These are phyloP conservation scores for Camelus dromedarius DNA, from an alignment of 2,113 vertebrate species.

Conservation along the genomic window DNA sequence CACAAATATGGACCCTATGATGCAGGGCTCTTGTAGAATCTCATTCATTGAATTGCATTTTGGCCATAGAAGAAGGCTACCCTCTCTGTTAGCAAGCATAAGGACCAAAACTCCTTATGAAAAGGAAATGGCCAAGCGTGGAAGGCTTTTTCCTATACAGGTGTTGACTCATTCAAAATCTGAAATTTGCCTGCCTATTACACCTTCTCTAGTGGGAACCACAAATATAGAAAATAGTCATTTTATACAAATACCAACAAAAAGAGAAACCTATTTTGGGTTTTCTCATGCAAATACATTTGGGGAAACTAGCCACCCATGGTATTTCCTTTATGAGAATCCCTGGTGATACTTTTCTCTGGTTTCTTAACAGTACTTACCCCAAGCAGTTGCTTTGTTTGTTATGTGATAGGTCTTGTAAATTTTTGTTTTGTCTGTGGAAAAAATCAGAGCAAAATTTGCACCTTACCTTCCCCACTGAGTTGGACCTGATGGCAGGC, in stretches of 20 bases:
- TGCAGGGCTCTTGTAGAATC: neutral
- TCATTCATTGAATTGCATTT: neutral
- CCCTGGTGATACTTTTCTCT: neutral
- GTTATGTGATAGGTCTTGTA: neutral
- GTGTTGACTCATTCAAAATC: slow-evolving; percentile 10
- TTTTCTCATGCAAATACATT: neutral
- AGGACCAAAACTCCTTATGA: neutral
- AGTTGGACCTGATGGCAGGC: neutral
- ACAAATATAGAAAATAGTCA: slow-evolving; percentile 36
- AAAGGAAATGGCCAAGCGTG: neutral
- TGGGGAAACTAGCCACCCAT: neutral
- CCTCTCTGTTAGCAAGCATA: neutral
- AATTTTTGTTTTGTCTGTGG: neutral
- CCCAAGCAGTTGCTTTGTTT: neutral
- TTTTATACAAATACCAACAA: neutral
- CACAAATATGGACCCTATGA: neutral
- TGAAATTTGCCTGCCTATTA: neutral
- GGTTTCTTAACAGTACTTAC: neutral
- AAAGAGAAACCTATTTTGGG: neutral
- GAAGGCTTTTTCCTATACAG: neutral
- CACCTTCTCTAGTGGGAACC: neutral
- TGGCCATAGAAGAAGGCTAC: neutral
- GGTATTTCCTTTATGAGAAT: neutral
- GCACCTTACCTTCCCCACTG: neutral
- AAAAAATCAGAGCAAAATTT: slow-evolving; percentile 9